Evolutionary conservation across 2,888 invertebrate species (phyloP).

Genomic region (Cacoxenus indagator): DNA sequence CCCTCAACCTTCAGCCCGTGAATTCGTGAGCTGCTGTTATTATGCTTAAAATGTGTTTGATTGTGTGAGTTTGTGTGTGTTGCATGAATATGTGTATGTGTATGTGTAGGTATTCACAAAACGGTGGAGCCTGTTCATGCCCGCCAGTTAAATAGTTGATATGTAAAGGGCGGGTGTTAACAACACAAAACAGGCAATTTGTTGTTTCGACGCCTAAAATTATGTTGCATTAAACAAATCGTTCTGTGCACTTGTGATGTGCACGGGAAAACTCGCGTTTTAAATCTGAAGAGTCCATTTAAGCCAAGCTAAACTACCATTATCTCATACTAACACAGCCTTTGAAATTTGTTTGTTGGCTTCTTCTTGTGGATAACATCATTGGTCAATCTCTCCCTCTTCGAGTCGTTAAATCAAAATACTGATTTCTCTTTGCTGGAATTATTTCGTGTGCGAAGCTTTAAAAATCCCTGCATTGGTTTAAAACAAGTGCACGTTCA

Average conservation of each 20-base stretch:
- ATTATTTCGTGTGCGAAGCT: conserved; percentile 3
- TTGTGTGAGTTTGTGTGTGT: no score
- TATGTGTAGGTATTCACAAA: neutral
- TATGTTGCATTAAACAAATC: conserved; percentile 54
- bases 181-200: conserved; percentile 50
- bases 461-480: conserved; percentile 10
- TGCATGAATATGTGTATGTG: conserved; percentile 18
- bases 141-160: conserved; percentile 56
- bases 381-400: neutral
- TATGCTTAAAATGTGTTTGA: neutral
- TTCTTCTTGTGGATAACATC: conserved; percentile 13
- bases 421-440: conserved; percentile 5
- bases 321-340: neutral
- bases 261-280: neutral
- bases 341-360: neutral
- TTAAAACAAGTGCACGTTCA: neutral
- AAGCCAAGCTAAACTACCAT: neutral
- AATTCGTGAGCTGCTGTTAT: neutral
- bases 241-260: conserved; percentile 20
- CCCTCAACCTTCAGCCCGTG: neutral
- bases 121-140: conserved; percentile 21
- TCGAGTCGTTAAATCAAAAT: neutral
- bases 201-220: conserved; percentile 54
- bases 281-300: neutral
- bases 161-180: conserved; percentile 41